Conservation (phyloP, 2,113 vertebrate genomes). For the Onychorhynchus coronatus region DNA sequence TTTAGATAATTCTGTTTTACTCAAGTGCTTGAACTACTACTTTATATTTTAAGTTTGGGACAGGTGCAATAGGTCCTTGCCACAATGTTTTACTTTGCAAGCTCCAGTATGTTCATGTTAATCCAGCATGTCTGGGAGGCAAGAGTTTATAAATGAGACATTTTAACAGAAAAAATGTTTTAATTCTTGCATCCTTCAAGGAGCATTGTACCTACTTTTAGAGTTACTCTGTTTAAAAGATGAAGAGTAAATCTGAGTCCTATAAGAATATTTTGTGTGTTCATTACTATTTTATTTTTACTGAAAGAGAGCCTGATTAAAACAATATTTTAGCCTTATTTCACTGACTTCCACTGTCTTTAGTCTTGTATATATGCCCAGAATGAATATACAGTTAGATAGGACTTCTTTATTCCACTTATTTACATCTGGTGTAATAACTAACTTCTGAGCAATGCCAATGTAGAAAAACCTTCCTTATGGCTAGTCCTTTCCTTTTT, state of each 20-base stretch:
- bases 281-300: neutral
- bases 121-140: neutral
- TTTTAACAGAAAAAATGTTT: neutral
- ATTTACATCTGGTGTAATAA: neutral
- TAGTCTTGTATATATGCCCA: neutral
- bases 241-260: neutral
- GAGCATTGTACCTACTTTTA: neutral
- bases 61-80: neutral
- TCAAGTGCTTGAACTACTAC: neutral
- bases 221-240: neutral
- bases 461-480: neutral
- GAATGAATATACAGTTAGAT: neutral
- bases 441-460: neutral
- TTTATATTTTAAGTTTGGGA: neutral
- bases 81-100: neutral
- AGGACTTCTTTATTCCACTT: neutral
- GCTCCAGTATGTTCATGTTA: neutral
- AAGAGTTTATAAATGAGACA: neutral
- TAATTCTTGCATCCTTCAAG: neutral
- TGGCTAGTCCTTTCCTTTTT: neutral
- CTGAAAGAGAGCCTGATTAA: neutral
- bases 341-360: neutral
- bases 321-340: neutral
- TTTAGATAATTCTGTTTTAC: neutral
- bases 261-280: neutral